A percentile compares a stretch with the other conserved stretches of the same genome.
phyloP scores from a whole-genome alignment of 2,113 vertebrate species.

The Lamprotornis superbus region DNA sequence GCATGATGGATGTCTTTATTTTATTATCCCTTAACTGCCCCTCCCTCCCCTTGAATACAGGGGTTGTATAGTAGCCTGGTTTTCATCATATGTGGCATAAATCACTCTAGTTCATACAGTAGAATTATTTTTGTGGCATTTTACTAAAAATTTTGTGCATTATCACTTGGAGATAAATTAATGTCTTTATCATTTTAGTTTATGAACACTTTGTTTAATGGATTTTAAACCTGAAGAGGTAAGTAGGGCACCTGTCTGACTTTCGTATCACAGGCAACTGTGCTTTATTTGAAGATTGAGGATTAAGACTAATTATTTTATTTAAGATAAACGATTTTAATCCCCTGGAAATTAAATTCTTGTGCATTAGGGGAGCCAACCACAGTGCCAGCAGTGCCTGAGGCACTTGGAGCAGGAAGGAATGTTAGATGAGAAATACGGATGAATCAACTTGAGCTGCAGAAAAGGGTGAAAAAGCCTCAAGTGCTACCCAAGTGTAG shows the following conservation, averaged over 20 bases:
- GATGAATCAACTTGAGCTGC: not conserved
- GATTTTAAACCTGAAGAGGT: not conserved
- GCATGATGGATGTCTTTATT: slow-evolving; percentile 26
- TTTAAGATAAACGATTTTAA: not conserved
- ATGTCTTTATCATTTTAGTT: not conserved
- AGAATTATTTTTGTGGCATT: not conserved
- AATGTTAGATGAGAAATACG: not conserved
- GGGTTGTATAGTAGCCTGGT: not conserved
- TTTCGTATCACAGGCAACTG: not conserved
- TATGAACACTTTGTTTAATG: not conserved
- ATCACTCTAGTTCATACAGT: not conserved
- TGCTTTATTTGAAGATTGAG: not conserved
- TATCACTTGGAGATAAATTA: not conserved
- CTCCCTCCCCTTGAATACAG: not conserved
- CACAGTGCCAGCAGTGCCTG: not conserved
- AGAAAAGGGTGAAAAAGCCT: not conserved
- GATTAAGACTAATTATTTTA: not conserved
- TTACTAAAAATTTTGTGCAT: not conserved
- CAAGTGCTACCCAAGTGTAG: not conserved
- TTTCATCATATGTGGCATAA: not conserved
- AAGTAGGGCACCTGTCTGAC: not conserved
- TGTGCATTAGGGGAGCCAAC: not conserved
- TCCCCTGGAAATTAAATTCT: slow-evolving; percentile 17
- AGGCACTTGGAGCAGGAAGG: not conserved
- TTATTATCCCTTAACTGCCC: not conserved